Evolutionary conservation across 2,888 invertebrate species (phyloP).

Genomic region (Baronia brevicornis): DNA sequence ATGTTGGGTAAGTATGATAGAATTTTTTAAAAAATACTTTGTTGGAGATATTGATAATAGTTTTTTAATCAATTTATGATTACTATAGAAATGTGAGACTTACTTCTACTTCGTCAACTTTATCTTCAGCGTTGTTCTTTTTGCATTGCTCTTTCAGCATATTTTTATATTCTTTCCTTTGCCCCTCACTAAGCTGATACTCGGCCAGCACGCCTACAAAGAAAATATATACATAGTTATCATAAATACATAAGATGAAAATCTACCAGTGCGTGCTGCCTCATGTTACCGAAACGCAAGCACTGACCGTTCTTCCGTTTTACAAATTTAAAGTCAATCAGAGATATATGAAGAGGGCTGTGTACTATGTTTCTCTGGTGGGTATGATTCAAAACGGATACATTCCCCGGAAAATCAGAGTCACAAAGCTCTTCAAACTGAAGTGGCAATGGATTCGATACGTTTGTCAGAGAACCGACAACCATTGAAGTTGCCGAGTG

Average conservation of each 20-base stretch:
- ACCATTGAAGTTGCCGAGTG: too few species aligned
- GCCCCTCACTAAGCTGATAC: conserved; percentile 24
- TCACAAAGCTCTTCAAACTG: too few species aligned
- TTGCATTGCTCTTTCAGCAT: conserved; percentile 33
- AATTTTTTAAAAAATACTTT: not conserved
- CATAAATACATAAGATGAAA: conserved; percentile 3
- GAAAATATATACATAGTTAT: conserved; percentile 9
- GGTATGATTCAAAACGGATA: too few species aligned
- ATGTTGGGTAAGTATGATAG: not conserved
- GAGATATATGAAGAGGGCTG: too few species aligned
- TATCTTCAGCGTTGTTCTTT: conserved; percentile 44
- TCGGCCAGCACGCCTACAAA: conserved; percentile 46
- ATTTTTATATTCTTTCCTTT: conserved; percentile 25
- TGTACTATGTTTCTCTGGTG: too few species aligned
- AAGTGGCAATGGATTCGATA: too few species aligned
- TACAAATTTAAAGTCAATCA: too few species aligned
- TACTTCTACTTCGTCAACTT: conserved; percentile 40
- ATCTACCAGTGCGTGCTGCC: not conserved
- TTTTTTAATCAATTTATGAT: not conserved
- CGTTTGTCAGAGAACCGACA: too few species aligned
- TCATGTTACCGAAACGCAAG: too few species aligned
- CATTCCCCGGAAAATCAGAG: too few species aligned
- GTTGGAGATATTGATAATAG: not conserved
- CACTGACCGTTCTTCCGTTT: too few species aligned
- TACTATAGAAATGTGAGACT: not conserved